A percentile compares a stretch with the other conserved stretches of the same genome.
phyloP scores from a whole-genome alignment of 2,113 vertebrate species.

The Willisornis vidua region DNA sequence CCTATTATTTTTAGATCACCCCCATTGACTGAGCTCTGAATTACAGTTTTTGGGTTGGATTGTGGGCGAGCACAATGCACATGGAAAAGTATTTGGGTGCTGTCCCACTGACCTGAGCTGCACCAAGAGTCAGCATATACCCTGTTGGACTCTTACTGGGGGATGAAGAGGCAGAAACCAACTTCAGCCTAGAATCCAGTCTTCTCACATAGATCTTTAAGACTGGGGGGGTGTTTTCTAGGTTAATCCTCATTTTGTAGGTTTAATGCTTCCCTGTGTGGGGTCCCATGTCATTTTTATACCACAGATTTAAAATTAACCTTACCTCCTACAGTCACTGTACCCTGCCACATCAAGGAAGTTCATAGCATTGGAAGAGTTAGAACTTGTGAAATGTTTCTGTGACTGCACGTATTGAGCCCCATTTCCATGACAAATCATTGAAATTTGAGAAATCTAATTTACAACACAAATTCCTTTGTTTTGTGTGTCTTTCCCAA shows the following conservation, averaged over 20 bases:
- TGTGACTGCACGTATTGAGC: constrained; percentile 1
- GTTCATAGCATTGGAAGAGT: neutral
- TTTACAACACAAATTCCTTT: constrained; percentile 31
- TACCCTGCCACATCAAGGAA: neutral
- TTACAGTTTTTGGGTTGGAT: neutral
- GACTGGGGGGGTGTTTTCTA: neutral
- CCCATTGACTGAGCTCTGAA: neutral
- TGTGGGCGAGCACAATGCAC: rapidly evolving
- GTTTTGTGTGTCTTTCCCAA: constrained; percentile 24
- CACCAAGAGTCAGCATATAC: neutral
- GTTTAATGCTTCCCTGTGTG: neutral
- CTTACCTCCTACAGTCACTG: neutral
- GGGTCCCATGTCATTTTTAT: neutral
- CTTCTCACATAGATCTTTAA: neutral
- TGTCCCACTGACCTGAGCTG: neutral
- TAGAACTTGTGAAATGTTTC: constrained; percentile 18
- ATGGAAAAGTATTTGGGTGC: neutral
- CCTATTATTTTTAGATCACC: constrained; percentile 3
- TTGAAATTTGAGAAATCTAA: constrained; percentile 32
- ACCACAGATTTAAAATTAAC: neutral
- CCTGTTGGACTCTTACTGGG: rapidly evolving
- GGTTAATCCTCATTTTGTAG: neutral
- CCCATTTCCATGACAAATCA: constrained; percentile 42
- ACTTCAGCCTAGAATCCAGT: neutral
- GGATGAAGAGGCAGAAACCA: neutral